phyloP scores from a whole-genome alignment of 2,797 vertebrate genomes.

The Pipistrellus nathusii region DNA sequence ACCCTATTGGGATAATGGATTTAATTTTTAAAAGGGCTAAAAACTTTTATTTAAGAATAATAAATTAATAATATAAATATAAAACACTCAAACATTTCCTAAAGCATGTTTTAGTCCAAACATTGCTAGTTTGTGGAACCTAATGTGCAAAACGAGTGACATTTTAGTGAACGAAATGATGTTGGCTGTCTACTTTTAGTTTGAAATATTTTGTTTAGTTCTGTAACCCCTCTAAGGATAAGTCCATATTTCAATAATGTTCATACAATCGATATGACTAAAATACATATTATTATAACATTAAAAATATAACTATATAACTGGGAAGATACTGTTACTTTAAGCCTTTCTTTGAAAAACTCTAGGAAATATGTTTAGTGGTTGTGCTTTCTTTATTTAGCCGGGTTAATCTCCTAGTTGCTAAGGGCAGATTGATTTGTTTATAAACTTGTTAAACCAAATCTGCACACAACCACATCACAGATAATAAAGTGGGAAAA shows the following conservation, averaged over 20 bases:
- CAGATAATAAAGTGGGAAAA: slow-evolving; percentile 74
- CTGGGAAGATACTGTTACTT: slow-evolving; percentile 35
- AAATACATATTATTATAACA: not conserved
- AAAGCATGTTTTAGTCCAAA: slow-evolving; percentile 42
- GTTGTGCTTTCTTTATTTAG: slow-evolving; percentile 81
- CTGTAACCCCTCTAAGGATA: not conserved
- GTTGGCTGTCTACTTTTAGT: slow-evolving; percentile 8
- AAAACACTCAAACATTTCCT: slow-evolving; percentile 45
- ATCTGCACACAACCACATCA: slow-evolving; percentile 83
- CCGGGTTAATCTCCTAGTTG: slow-evolving; percentile 80
- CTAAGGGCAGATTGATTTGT: slow-evolving; percentile 83
- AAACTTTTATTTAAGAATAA: slow-evolving; percentile 55
- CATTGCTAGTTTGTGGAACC: slow-evolving; percentile 24
- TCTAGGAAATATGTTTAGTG: slow-evolving; percentile 80
- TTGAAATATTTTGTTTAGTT: slow-evolving; percentile 24
- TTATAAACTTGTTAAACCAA: slow-evolving; percentile 85
- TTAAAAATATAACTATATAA: not conserved
- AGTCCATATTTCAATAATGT: not conserved
- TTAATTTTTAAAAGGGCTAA: slow-evolving; percentile 51
- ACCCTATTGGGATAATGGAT: not conserved
- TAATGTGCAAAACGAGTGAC: slow-evolving; percentile 18
- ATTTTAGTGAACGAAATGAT: slow-evolving; percentile 35
- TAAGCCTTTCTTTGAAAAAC: slow-evolving; percentile 71
- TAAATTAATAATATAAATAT: slow-evolving; percentile 48
- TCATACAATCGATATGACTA: not conserved